Conservation (phyloP, 2,888 invertebrate genomes). For the Onchidella celtica region DNA sequence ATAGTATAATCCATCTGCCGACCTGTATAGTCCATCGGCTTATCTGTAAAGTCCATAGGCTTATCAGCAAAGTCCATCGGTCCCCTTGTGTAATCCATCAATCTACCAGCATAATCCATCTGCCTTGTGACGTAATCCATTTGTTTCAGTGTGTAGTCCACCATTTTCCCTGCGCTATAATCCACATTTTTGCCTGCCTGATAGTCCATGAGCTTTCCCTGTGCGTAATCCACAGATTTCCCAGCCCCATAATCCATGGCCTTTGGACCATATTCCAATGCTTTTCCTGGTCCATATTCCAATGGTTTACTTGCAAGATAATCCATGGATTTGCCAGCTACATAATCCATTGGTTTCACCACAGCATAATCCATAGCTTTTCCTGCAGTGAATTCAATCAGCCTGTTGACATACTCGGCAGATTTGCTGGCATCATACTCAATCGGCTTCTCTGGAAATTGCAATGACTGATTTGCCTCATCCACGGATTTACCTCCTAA, state of each 20-base stretch:
- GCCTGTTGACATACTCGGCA: neutral
- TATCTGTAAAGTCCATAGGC: neutral
- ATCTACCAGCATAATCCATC: neutral
- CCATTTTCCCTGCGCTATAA: neutral
- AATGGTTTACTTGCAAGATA: neutral
- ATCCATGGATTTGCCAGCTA: neutral
- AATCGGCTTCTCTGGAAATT: neutral
- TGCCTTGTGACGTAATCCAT: slow-evolving; percentile 2
- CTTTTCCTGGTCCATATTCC: neutral
- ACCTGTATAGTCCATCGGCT: neutral
- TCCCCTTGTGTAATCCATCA: neutral
- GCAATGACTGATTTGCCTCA: neutral
- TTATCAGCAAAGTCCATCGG: slow-evolving; percentile 10
- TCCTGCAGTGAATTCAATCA: neutral
- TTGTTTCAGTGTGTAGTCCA: slow-evolving; percentile 14
- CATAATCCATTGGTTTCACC: neutral
- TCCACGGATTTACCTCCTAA: neutral
- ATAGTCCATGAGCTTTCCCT: neutral
- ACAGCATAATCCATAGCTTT: neutral
- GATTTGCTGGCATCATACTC: neutral
- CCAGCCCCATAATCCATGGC: neutral
- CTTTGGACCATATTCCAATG: neutral
- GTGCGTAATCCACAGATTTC: neutral
- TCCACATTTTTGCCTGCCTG: neutral
- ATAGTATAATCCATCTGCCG: neutral